Conservation (phyloP, 2,888 invertebrate genomes). For the Cosmopolites sordidus region DNA sequence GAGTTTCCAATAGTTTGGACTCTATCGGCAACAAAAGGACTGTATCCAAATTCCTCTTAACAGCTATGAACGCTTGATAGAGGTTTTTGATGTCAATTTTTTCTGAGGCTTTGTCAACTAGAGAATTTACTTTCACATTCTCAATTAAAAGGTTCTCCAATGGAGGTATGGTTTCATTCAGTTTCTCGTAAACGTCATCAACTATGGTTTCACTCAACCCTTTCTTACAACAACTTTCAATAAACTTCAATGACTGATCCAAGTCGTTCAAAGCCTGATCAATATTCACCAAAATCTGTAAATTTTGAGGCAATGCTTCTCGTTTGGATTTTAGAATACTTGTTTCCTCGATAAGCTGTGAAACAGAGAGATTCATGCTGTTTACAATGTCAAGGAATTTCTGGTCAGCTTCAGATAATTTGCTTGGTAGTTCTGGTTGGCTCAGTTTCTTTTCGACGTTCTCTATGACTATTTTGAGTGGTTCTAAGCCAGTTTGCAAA, state of each 20-base stretch:
- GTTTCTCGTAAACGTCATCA: slow-evolving; percentile 18
- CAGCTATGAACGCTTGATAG: slow-evolving; percentile 17
- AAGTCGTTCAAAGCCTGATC: slow-evolving; percentile 47
- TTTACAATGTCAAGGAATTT: slow-evolving; percentile 16
- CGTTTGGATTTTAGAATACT: slow-evolving; percentile 26
- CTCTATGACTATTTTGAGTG: no score
- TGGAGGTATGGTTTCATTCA: slow-evolving; percentile 28
- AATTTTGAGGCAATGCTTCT: slow-evolving; percentile 22
- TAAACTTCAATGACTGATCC: slow-evolving; percentile 39
- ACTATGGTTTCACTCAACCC: slow-evolving; percentile 28
- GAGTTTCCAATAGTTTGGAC: slow-evolving; percentile 19
- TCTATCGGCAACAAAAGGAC: slow-evolving; percentile 26
- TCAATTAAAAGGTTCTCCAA: slow-evolving; percentile 34
- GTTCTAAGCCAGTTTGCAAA: no score
- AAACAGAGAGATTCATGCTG: slow-evolving; percentile 27
- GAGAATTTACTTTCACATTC: slow-evolving; percentile 34
- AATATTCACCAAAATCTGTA: slow-evolving; percentile 35
- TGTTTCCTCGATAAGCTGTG: slow-evolving; percentile 32
- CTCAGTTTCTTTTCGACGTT: no score
- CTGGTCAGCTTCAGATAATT: slow-evolving; percentile 9
- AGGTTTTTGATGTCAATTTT: slow-evolving; percentile 16
- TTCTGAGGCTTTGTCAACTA: slow-evolving; percentile 22
- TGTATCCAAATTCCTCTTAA: slow-evolving; percentile 22
- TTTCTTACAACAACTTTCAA: slow-evolving; percentile 39
- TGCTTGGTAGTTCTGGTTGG: background rate